Evolutionary conservation across 2,113 vertebrate species (phyloP), one percentile per base, ranked within the genome.

Genomic region (Clarias batrachus): DNA sequence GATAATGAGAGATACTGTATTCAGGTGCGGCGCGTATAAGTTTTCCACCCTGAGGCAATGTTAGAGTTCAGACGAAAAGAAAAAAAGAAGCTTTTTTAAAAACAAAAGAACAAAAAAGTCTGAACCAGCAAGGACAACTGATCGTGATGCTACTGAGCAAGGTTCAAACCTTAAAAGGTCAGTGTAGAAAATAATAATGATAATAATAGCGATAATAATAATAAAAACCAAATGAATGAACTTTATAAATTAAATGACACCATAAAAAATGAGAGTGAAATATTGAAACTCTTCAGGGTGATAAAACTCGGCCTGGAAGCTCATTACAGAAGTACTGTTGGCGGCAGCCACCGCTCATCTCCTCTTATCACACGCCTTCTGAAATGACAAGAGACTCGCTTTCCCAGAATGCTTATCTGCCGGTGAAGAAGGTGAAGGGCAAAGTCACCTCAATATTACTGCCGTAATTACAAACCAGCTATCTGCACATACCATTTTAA

Each of bases 321-420:
- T 63, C 83, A 74, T 85, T 74, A 81, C 33, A 57, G 68, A 88
- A 54, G 30, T 81, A 68, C 56, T 76, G 83, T n/a, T 60, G 37
- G 68, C 12, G 37, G 52, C 65, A 71, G 57, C 57, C 76, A 73
- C 66, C 21, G 21, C 68, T 62, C 66, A 62, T 71, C 73, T 71
- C 33, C 7, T 4, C 85, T 86, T 81, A 81, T 80, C 63, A 71
- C 54, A 7, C 14, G 16, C 30, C 6, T 33, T 60, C 27, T n/a
- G 17, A 82, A 83, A 63, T 83, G 56, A 88, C 84, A 65, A 57
- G 80, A 81, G 13, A 66, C 30, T 70, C 62, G 23, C 76, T 83
- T 87, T 79, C 78, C 81, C 85, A 83, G 23, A 70, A 83, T 84
- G n/a, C 65, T 86, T 80, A 74, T 83, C 84, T 83, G 59, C 23